Percentiles rank a stretch among this genome's conserved stretches.
Conservation (phyloP, 2,888 invertebrate species). For the Onthophagus sagittarius region DNA sequence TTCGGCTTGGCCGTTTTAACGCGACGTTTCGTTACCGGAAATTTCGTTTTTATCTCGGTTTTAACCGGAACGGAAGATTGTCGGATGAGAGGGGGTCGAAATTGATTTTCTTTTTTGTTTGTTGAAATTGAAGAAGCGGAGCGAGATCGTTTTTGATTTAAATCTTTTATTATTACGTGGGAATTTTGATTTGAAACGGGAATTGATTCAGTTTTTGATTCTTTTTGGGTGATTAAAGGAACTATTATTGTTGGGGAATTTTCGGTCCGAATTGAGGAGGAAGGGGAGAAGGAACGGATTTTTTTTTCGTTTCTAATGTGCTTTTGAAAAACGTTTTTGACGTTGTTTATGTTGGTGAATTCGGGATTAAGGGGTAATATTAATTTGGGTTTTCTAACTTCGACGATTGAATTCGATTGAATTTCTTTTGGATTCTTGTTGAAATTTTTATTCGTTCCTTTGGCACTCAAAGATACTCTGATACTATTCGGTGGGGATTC, state of each 20-base stretch:
- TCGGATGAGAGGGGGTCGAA: constrained; percentile 40
- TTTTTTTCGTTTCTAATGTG: constrained; percentile 28
- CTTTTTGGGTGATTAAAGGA: constrained; percentile 32
- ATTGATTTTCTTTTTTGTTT: constrained; percentile 29
- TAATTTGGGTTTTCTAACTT: constrained; percentile 42
- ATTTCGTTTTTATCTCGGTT: constrained; percentile 36
- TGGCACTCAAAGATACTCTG: constrained; percentile 32
- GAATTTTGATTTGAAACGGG: not conserved
- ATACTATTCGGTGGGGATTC: constrained; percentile 24
- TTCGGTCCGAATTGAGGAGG: constrained; percentile 20
- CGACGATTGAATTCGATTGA: constrained; percentile 48
- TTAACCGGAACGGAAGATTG: constrained; percentile 41
- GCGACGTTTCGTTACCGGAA: constrained; percentile 37
- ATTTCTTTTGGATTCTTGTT: constrained; percentile 29
- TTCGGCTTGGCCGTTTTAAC: constrained; percentile 31
- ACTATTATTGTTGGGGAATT: constrained; percentile 35
- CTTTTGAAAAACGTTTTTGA: constrained; percentile 33
- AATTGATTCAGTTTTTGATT: not conserved
- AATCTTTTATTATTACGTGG: constrained; percentile 38
- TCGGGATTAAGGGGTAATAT: constrained; percentile 28
- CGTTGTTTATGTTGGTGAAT: constrained; percentile 18
- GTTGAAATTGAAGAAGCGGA: constrained; percentile 43
- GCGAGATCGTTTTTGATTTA: constrained; percentile 44
- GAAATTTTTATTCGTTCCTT: constrained; percentile 28
- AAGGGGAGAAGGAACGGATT: constrained; percentile 22